phyloP scores from a whole-genome alignment of 2,888 invertebrate genomes.

The Psylliodes chrysocephalus region DNA sequence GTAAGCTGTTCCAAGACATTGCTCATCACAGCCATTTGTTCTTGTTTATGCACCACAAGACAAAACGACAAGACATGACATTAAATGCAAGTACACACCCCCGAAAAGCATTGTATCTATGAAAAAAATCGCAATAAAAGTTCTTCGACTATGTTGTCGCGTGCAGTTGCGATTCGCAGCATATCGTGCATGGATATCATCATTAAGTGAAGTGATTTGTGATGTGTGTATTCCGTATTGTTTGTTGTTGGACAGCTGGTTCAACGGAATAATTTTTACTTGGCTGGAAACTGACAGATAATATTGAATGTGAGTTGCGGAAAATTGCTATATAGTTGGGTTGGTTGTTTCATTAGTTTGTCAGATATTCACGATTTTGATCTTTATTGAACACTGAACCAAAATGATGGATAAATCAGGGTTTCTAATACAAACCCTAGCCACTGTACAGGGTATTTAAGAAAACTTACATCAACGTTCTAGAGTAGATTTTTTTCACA shows the following conservation, averaged over 20 bases:
- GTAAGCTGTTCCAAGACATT: neutral
- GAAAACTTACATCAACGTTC: no score
- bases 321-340: neutral
- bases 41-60: slow-evolving; percentile 53
- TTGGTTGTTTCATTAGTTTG: no score
- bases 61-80: slow-evolving; percentile 1
- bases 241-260: slow-evolving; percentile 1
- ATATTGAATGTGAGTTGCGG: slow-evolving; percentile 4
- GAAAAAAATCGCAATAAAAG: slow-evolving; percentile 31
- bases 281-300: neutral
- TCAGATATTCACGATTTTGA: no score
- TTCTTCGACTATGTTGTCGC: slow-evolving; percentile 12
- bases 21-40: slow-evolving; percentile 11
- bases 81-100: slow-evolving; percentile 29
- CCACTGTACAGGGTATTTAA: no score
- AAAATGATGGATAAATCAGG: no score
- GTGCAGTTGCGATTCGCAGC: slow-evolving; percentile 15
- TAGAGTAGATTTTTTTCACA: no score
- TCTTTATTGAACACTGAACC: no score
- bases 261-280: neutral
- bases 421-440: no score
- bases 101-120: slow-evolving; percentile 23
- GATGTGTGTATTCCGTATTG: slow-evolving; percentile 7
- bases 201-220: slow-evolving; percentile 14
- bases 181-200: slow-evolving; percentile 13